Percentiles rank a stretch among this genome's conserved stretches.
These are phyloP conservation scores for Stigmatopora argus DNA, from an alignment of 2,113 vertebrate genomes.

Conservation along the genomic window DNA sequence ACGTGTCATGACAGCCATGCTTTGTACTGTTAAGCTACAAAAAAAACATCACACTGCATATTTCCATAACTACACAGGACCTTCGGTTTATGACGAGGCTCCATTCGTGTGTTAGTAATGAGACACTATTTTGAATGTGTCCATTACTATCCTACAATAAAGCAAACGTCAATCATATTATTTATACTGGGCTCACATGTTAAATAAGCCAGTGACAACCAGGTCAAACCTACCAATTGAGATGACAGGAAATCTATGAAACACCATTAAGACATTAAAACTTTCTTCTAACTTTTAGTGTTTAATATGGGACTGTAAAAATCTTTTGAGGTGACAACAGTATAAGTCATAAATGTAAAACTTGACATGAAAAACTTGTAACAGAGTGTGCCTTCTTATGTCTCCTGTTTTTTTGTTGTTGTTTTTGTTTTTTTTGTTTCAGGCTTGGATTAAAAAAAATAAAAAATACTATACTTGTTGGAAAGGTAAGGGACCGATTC, in stretches of 20 bases:
- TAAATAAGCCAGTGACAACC: too few species aligned
- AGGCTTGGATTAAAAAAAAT: too few species aligned
- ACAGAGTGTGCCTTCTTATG: neutral
- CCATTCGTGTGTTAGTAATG: neutral
- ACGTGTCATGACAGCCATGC: constrained; percentile 21
- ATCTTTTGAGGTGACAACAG: neutral
- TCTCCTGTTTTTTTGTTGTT: neutral
- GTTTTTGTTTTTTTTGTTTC: too few species aligned
- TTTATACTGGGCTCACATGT: too few species aligned
- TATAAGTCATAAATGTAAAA: neutral
- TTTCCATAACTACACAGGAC: neutral
- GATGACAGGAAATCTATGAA: too few species aligned
- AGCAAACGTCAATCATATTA: neutral
- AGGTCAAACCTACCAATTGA: too few species aligned
- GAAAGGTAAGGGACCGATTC: too few species aligned
- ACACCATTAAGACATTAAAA: too few species aligned
- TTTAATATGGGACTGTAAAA: neutral
- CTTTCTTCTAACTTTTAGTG: too few species aligned
- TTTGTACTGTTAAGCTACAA: constrained; percentile 36
- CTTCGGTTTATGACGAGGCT: neutral
- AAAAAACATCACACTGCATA: constrained; percentile 4
- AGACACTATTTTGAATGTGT: neutral
- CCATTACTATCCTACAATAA: neutral
- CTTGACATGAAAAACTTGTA: neutral
- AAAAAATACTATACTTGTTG: too few species aligned